These are phyloP conservation scores for Microcebus tavaratra DNA, from an alignment of 2,113 vertebrate species.

Conservation along the genomic window DNA sequence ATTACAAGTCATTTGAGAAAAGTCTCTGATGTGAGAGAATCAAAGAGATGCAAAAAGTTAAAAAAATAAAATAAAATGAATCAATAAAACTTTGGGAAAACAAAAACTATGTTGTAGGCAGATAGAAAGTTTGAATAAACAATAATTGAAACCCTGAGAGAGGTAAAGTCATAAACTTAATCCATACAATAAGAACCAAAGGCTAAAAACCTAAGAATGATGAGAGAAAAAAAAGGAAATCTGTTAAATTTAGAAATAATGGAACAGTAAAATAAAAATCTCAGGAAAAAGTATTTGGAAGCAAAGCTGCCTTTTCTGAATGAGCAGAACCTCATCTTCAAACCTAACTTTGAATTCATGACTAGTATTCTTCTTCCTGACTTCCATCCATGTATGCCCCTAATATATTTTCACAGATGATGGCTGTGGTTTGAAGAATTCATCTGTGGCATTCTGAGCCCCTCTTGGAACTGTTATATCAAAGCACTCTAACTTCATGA, in stretches of 20 bases:
- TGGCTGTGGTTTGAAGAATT: neutral
- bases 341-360: neutral
- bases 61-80: neutral
- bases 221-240: neutral
- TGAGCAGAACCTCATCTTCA: neutral
- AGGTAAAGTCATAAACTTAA: neutral
- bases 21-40: neutral
- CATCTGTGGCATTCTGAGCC: neutral
- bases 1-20: neutral
- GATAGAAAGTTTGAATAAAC: neutral
- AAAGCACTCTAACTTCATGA: conserved; percentile 45
- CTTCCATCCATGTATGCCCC: neutral
- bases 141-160: neutral
- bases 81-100: neutral
- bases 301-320: neutral
- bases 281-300: neutral
- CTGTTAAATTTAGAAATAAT: neutral
- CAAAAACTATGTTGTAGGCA: neutral
- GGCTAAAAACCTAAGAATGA: neutral
- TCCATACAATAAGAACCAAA: conserved; percentile 23
- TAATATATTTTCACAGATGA: neutral
- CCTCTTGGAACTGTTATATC: conserved; percentile 21
- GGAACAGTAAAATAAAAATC: neutral
- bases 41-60: neutral
- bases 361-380: neutral